Evolutionary conservation across 2,113 vertebrate genomes (phyloP).

Genomic region (Chunga burmeisteri): DNA sequence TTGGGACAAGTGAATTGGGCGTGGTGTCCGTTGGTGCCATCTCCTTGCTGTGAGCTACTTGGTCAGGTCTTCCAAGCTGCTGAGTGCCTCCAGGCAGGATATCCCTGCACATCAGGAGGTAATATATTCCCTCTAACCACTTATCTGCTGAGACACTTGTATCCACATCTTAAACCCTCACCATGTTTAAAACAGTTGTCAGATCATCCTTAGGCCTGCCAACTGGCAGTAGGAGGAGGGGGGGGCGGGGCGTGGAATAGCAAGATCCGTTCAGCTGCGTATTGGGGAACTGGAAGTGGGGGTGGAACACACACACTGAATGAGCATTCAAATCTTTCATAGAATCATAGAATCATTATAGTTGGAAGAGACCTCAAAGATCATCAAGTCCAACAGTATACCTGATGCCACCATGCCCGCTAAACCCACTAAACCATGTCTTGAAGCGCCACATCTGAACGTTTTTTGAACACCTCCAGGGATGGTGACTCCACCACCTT

Average conservation of each 20-base stretch:
- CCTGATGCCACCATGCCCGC: no score
- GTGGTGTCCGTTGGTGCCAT: not conserved
- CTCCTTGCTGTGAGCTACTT: not conserved
- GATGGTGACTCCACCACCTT: not conserved
- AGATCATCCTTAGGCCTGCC: not conserved
- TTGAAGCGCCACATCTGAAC: no score
- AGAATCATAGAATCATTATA: no score
- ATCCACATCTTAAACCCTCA: not conserved
- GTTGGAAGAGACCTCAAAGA: no score
- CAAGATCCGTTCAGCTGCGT: accelerated
- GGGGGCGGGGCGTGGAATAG: not conserved
- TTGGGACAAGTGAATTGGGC: not conserved
- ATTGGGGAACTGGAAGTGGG: not conserved
- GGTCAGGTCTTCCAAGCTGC: not conserved
- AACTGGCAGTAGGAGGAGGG: not conserved
- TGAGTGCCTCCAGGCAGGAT: not conserved
- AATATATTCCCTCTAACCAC: not conserved
- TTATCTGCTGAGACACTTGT: not conserved
- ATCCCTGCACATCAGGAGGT: not conserved
- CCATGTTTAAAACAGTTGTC: not conserved
- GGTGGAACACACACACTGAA: not conserved
- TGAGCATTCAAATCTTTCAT: not conserved
- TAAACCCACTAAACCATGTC: no score
- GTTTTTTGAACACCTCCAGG: no score
- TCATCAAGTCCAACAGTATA: no score